A percentile compares a stretch with the other conserved stretches of the same genome.
phyloP scores from a whole-genome alignment of 1,140 invertebrate species.

The Drosophila malerkotliana region DNA sequence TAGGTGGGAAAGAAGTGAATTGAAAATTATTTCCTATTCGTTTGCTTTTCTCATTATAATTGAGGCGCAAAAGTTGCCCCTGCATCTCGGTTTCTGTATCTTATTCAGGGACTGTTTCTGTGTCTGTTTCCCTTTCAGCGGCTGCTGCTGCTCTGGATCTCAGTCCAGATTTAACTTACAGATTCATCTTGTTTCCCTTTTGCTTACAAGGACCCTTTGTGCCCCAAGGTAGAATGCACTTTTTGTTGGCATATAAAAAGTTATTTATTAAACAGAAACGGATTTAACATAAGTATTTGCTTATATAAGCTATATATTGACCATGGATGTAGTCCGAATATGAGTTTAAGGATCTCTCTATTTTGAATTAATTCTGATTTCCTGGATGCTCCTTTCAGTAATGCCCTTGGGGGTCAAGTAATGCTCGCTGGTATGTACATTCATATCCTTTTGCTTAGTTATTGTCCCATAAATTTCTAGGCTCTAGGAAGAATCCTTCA shows the following conservation, averaged over 20 bases:
- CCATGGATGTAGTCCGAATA: not conserved
- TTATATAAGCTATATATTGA: not conserved
- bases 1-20: conserved; percentile 83
- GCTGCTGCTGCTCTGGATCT: conserved; percentile 5
- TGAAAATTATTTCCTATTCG: conserved; percentile 83
- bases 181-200: conserved; percentile 46
- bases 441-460: too few relatives aligned
- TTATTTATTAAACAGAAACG: not conserved
- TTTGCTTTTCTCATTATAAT: conserved; percentile 84
- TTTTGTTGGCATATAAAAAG: conserved; percentile 1
- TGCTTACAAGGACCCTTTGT: conserved; percentile 14
- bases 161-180: conserved; percentile 62
- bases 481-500: too few relatives aligned
- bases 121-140: conserved; percentile 13
- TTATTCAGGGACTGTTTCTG: not conserved
- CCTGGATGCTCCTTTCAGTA: too few relatives aligned
- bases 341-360: not conserved
- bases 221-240: not conserved
- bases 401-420: too few relatives aligned
- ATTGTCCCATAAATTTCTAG: not conserved
- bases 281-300: not conserved
- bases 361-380: too few relatives aligned
- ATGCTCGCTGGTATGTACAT: too few relatives aligned
- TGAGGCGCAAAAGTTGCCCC: conserved; percentile 55
- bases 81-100: conserved; percentile 30